phyloP scores from a whole-genome alignment of 2,888 invertebrate genomes.

The Homarus gammarus region DNA sequence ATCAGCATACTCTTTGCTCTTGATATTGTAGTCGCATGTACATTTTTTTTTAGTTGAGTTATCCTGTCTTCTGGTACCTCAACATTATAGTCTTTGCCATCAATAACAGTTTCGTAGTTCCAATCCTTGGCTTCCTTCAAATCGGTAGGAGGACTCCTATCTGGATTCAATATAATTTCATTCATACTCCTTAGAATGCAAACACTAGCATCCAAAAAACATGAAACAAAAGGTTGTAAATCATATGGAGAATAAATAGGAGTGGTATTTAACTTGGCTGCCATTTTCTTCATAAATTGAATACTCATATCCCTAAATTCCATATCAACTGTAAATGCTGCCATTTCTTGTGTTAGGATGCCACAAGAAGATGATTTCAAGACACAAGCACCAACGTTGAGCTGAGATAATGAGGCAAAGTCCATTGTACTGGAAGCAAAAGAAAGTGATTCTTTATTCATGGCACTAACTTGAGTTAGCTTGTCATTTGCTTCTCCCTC shows the following conservation, averaged over 20 bases:
- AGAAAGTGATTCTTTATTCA: slow-evolving; percentile 39
- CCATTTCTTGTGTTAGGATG: slow-evolving; percentile 15
- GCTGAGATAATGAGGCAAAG: slow-evolving; percentile 40
- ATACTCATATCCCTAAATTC: slow-evolving; percentile 36
- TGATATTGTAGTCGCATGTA: slow-evolving; percentile 38
- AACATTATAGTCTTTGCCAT: not conserved
- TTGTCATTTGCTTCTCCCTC: not conserved
- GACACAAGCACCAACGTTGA: slow-evolving; percentile 37
- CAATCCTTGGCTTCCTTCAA: not conserved
- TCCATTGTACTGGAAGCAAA: slow-evolving; percentile 22
- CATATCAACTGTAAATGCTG: slow-evolving; percentile 57
- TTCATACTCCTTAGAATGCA: slow-evolving; percentile 53
- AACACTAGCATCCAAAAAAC: slow-evolving; percentile 34
- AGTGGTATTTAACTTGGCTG: not conserved
- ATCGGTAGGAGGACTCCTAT: slow-evolving; percentile 43
- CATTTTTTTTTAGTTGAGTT: slow-evolving; percentile 32
- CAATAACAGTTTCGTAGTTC: slow-evolving; percentile 59
- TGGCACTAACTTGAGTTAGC: slow-evolving; percentile 15
- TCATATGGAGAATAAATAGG: slow-evolving; percentile 42
- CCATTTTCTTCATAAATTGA: slow-evolving; percentile 38
- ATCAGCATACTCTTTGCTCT: slow-evolving; percentile 49
- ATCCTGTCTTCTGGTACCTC: slow-evolving; percentile 13
- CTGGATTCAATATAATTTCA: slow-evolving; percentile 45
- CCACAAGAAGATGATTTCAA: slow-evolving; percentile 32
- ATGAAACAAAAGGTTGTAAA: slow-evolving; percentile 13